Base-by-base conservation (phyloP, 2,113 vertebrate species). In the Entomyzon cyanotis region DNA sequence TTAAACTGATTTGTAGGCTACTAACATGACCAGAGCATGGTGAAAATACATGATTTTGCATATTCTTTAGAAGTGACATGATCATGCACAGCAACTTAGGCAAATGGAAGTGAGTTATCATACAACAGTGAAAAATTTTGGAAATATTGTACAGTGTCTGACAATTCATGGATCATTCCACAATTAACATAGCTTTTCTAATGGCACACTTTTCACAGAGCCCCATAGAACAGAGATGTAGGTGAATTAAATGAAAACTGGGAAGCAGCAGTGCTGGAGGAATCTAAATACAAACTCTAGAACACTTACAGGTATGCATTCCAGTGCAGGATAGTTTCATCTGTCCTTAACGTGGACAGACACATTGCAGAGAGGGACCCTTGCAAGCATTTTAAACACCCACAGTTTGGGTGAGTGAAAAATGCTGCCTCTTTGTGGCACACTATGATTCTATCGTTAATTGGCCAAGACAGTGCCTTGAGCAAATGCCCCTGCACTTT, bases 401-500 rank as follows among this genome's bases (percentile, higher is more conserved):
- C 17, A 55, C 50, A 12, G 17, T 70, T 37, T 81, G 35, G 47
- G 58, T 77, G 44, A 64, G 39, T 35, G 47, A 52, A 50, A 76
- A 80, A 46, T 44, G 22, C 28, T 41, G 64, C 53, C 30, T 82
- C 58, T 71, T 46, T 1, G 1, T 11, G 55, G 42, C 44, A 78
- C 41, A 7, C 17, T 28, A 0, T 5, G 25, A 77, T 63, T 84
- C 24, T 24, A 18, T 18, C 0, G 0, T 49, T 74, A 47, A 39
- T 37, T 56, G 19, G n/a, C 42, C 60, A 63, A 76, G 89, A 35
- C 52, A 35, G n/a, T 58, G n/a, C 68, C 47, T 33, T 46, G 14
- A 84, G 58, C 21, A 50, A 91, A 69, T 35, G 74, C 19, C 39
- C 37, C 79, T 65, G 41, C 28, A 85, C 53, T 89, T 91, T 8